phyloP scores from a whole-genome alignment of 1,140 invertebrate species.

The Dufourea novaeangliae region DNA sequence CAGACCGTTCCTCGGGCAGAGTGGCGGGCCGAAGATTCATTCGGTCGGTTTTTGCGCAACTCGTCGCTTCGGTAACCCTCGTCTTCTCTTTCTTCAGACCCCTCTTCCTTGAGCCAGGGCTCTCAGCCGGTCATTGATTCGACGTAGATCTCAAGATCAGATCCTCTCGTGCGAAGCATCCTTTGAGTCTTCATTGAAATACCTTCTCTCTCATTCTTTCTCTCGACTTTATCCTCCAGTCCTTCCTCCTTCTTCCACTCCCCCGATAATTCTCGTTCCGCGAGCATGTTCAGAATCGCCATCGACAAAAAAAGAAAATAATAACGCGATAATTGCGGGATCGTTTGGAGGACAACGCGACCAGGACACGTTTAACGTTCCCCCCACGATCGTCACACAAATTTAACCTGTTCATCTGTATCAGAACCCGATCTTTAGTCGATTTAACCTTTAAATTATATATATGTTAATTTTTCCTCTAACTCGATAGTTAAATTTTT shows the following conservation, averaged over 20 bases:
- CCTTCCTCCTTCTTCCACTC: neutral
- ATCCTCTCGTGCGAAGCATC: slow-evolving; percentile 51
- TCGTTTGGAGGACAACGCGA: too few species aligned
- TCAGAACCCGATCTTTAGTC: too few species aligned
- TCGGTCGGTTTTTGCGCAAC: slow-evolving; percentile 52
- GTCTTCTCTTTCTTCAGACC: slow-evolving; percentile 26
- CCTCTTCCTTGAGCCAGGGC: slow-evolving; percentile 36
- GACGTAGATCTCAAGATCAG: slow-evolving; percentile 51
- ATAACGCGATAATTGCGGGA: slow-evolving; percentile 30
- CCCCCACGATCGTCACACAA: too few species aligned
- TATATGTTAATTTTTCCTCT: too few species aligned
- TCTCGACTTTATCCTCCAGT: neutral
- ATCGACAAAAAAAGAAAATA: slow-evolving; percentile 2
- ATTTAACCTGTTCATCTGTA: too few species aligned
- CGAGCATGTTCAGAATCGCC: neutral
- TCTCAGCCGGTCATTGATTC: slow-evolving; percentile 53
- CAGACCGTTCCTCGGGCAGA: neutral
- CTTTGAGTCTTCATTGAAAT: slow-evolving; percentile 60
- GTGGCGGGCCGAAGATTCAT: slow-evolving; percentile 42
- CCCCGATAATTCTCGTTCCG: slow-evolving; percentile 14
- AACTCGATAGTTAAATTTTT: too few species aligned
- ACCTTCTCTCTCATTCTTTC: slow-evolving; percentile 16
- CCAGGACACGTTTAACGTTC: too few species aligned
- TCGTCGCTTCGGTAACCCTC: slow-evolving; percentile 51
- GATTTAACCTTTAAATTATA: too few species aligned